Evolutionary conservation across 2,797 vertebrate species (phyloP).

Genomic region (Myotis myotis): DNA sequence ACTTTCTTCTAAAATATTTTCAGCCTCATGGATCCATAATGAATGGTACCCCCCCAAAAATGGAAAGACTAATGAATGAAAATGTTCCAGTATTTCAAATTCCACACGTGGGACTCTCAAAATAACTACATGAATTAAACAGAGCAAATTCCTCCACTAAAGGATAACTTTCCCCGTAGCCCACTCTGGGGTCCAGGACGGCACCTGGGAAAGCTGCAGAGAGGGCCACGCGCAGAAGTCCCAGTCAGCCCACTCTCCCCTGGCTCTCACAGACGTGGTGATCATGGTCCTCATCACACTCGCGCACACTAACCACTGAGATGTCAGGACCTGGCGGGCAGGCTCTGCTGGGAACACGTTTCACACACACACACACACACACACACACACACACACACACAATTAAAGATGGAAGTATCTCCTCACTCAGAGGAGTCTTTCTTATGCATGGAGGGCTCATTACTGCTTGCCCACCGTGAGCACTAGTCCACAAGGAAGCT

Average conservation of each 20-base stretch:
- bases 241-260: fast-evolving
- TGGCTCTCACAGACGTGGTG: too few relatives aligned
- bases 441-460: background rate
- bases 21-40: background rate
- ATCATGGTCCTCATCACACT: background rate
- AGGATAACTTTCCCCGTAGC: background rate
- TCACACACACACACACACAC: background rate
- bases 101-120: background rate
- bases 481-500: background rate
- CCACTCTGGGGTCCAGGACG: background rate
- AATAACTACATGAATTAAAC: background rate
- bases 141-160: background rate
- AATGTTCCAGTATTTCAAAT: background rate
- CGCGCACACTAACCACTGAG: background rate
- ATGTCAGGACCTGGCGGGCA: background rate
- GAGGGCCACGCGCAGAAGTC: background rate
- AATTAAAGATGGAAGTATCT: background rate
- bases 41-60: background rate
- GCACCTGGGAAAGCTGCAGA: background rate
- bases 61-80: background rate
- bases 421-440: background rate
- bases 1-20: background rate
- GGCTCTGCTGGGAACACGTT: background rate
- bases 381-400: background rate
- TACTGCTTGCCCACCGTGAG: background rate